Base-by-base conservation (phyloP, 2,888 invertebrate genomes). In the Nymphalis polychloros region DNA sequence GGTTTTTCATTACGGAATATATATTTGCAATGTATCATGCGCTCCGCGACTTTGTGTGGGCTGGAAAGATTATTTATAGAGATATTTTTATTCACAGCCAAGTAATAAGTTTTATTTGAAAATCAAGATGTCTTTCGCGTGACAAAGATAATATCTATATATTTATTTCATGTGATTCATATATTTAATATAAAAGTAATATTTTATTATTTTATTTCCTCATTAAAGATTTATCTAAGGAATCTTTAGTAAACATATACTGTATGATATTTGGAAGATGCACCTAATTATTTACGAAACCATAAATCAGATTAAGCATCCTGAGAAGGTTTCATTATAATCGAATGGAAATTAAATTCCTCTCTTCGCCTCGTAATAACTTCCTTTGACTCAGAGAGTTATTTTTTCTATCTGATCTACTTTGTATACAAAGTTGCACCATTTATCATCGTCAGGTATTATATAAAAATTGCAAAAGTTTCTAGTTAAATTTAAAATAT, bases 261-360 rank as follows among this genome's bases (percentile, higher is more conserved):
- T 19, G 20, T 50, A 20, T 7, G 2, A 50, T 19, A 20, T 50
- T 53, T 27, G 17, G 8, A 53, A 53, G 5, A 16, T 5, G 49
- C 0, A 17, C 7, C 17, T 53, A 53, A 41, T 27, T 10, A 57
- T 41, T 6, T 31, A 17, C 19, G 19, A 57, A 4, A 35, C 0
- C 31, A 35, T 57, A 57, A 41, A 41, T 41, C 48, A 47, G 50
- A 63, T 62, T 53, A 47, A 53, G 64, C 60, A 63, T 61, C 60
- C 61, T 66, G 17, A 31, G 31, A 55, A 6, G 19, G 71, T 71
- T 72, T 68, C 68, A 65, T 65, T 69, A 68, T 74, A 69, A 72
- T 70, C 59, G 52, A 71, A 35, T 67, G 69, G 70, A 72, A 71
- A 73, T 73, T 69, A 67, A 72, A 68, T 68, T 70, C 69, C 69